Percentiles rank a stretch among this genome's conserved stretches.
Conservation (phyloP, 2,888 invertebrate genomes). For the Crematogaster levior region DNA sequence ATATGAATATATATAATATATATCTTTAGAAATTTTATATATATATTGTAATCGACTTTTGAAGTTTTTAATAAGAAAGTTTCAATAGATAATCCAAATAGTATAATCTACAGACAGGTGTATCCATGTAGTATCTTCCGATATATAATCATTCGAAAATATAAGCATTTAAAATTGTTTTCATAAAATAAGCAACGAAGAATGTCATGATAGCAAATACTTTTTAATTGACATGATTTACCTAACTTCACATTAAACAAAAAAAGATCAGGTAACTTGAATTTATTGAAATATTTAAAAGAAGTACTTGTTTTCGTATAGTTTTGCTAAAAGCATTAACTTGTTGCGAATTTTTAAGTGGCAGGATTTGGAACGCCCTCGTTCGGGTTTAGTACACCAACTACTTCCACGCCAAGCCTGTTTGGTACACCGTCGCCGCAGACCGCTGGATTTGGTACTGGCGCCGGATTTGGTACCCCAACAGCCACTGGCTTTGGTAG, state of each 20-base stretch:
- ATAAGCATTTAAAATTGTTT: conserved; percentile 36
- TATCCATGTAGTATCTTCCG: conserved; percentile 8
- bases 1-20: background rate
- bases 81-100: background rate
- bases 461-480: conserved; percentile 86
- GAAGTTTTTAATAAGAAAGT: background rate
- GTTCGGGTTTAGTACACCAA: conserved; percentile 84
- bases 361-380: conserved; percentile 86
- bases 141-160: conserved; percentile 20
- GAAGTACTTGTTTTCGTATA: background rate
- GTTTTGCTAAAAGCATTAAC: conserved; percentile 4
- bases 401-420: conserved; percentile 86
- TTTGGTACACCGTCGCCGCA: conserved; percentile 85
- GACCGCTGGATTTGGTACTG: conserved; percentile 85
- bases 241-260: conserved; percentile 47
- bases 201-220: conserved; percentile 36
- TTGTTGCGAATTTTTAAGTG: conserved; percentile 61
- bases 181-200: conserved; percentile 15
- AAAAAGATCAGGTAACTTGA: background rate
- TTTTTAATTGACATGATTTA: conserved; percentile 34
- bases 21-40: background rate
- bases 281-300: background rate
- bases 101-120: background rate
- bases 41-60: background rate
- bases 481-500: conserved; percentile 86